These are phyloP conservation scores for Euwallacea similis DNA, from an alignment of 1,140 invertebrate species.

Conservation along the genomic window DNA sequence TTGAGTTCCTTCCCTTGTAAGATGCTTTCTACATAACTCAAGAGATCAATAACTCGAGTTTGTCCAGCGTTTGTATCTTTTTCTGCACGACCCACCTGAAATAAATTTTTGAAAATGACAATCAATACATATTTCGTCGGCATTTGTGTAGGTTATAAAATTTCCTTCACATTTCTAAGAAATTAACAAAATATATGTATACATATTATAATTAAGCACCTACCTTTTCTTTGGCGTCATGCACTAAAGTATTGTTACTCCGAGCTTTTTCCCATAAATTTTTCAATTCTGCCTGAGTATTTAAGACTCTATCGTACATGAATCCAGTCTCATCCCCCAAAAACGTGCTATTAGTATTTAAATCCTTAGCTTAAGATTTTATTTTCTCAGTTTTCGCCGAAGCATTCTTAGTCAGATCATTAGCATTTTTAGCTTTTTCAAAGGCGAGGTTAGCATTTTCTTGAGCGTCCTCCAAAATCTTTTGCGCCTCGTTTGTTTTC, in stretches of 20 bases:
- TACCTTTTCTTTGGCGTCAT: conserved; percentile 70
- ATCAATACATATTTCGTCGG: neutral
- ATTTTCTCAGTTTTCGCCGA: conserved; percentile 77
- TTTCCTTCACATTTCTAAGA: neutral
- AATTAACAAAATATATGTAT: neutral
- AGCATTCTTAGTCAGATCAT: conserved; percentile 71
- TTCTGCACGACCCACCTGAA: conserved; percentile 86
- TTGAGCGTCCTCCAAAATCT: conserved; percentile 74
- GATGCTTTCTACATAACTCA: conserved; percentile 78
- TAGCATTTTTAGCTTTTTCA: conserved; percentile 74
- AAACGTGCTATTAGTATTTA: conserved; percentile 70
- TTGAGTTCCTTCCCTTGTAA: no score
- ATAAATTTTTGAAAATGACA: conserved; percentile 30
- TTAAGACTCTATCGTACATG: conserved; percentile 70
- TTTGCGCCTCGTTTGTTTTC: conserved; percentile 68
- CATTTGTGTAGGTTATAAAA: neutral
- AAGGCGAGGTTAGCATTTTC: conserved; percentile 76
- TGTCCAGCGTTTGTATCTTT: conserved; percentile 76
- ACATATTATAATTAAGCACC: neutral
- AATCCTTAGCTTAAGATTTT: conserved; percentile 71
- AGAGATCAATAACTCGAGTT: conserved; percentile 78
- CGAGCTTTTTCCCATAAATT: conserved; percentile 71
- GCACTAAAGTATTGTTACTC: conserved; percentile 72
- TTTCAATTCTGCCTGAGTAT: conserved; percentile 70
- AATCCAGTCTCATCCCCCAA: conserved; percentile 74